Percentiles rank a stretch among this genome's conserved stretches.
These are phyloP conservation scores for Helicoverpa assulta DNA, from an alignment of 2,888 invertebrate genomes.

Conservation along the genomic window DNA sequence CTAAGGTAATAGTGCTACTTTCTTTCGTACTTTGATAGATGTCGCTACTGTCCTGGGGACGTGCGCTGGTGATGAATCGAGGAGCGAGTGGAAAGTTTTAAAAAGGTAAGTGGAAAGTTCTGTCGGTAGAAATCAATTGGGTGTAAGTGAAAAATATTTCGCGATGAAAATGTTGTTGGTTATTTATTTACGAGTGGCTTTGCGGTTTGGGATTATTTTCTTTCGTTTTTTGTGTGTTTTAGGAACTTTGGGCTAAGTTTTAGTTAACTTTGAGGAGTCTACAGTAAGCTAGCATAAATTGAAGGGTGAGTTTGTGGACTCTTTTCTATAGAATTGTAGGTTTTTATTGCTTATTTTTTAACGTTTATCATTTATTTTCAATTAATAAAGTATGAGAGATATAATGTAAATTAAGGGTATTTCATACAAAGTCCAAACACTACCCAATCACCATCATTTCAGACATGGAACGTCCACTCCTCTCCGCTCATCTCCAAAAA, in stretches of 20 bases:
- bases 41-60: conserved; percentile 43
- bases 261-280: conserved; percentile 1
- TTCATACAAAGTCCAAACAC: too few relatives aligned
- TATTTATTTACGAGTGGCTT: conserved; percentile 32
- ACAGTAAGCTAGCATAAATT: not conserved
- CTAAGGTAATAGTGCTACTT: conserved; percentile 54
- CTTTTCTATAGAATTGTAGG: too few relatives aligned
- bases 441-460: too few relatives aligned
- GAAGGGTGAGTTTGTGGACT: too few relatives aligned
- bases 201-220: conserved; percentile 18
- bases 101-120: conserved; percentile 48
- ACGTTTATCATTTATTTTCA: too few relatives aligned
- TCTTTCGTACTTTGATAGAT: conserved; percentile 54
- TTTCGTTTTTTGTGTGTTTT: conserved; percentile 6
- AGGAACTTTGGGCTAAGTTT: not conserved
- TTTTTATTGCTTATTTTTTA: too few relatives aligned
- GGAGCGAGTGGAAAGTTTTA: conserved; percentile 46
- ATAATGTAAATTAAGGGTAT: too few relatives aligned
- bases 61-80: conserved; percentile 53
- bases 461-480: too few relatives aligned
- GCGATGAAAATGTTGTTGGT: conserved; percentile 22
- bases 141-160: conserved; percentile 39
- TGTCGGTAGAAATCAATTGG: conserved; percentile 41
- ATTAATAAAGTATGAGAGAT: too few relatives aligned
- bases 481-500: too few relatives aligned